Base-by-base conservation (phyloP, 2,888 invertebrate species). In the Sarcophaga subvicina region DNA sequence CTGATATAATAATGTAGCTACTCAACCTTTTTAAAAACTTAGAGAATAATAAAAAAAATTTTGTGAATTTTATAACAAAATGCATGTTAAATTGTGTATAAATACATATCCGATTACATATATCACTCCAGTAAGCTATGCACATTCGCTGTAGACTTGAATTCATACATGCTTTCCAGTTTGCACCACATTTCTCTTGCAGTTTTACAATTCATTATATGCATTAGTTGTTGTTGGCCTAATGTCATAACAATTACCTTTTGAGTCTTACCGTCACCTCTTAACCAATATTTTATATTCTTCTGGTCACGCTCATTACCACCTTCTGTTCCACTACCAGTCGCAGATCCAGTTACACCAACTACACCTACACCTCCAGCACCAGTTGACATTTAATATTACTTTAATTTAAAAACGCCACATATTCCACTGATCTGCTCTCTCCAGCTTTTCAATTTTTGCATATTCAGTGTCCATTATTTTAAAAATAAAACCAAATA, bases 41-140 rank as follows among this genome's bases (percentile, higher is more conserved):
- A n/a, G n/a, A n/a, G n/a, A n/a, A n/a, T n/a, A n/a, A n/a, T n/a
- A n/a, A n/a, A n/a, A n/a, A n/a, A n/a, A n/a, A n/a, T n/a, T n/a
- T n/a, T n/a, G n/a, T n/a, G n/a, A n/a, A n/a, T n/a, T n/a, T n/a
- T n/a, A n/a, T n/a, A n/a, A n/a, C n/a, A n/a, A n/a, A n/a, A n/a
- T n/a, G n/a, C n/a, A n/a, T n/a, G n/a, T n/a, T n/a, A n/a, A n/a
- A n/a, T n/a, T n/a, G n/a, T n/a, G n/a, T n/a, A n/a, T n/a, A n/a
- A n/a, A n/a, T n/a, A n/a, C n/a, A n/a, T n/a, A n/a, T n/a, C n/a
- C n/a, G n/a, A n/a, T n/a, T n/a, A n/a, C n/a, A n/a, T n/a, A n/a
- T n/a, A n/a, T n/a, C n/a, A n/a, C n/a, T n/a, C n/a, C n/a, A n/a
- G 89, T 11, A 89, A 63, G 20, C 88, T 79, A 25, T 83, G 85